These are phyloP conservation scores for Esox masquinongy DNA, from an alignment of 2,797 vertebrate genomes.

Conservation along the genomic window DNA sequence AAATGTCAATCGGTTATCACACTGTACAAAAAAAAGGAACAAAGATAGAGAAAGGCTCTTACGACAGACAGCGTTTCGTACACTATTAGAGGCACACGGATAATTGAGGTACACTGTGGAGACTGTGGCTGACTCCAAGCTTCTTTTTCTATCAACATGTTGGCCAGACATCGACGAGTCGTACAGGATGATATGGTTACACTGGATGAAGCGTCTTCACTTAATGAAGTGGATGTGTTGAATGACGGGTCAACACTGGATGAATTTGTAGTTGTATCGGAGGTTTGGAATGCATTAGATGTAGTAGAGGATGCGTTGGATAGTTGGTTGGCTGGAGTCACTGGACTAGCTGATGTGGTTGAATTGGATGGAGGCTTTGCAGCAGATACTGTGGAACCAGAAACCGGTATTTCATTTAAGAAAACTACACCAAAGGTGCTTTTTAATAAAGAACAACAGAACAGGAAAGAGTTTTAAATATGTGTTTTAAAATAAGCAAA, in stretches of 20 bases:
- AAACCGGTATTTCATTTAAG: background rate
- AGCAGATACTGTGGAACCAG: background rate
- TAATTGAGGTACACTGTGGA: constrained; percentile 40
- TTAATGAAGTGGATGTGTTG: background rate
- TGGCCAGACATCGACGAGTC: constrained; percentile 64
- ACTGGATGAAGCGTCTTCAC: background rate
- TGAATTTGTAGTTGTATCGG: background rate
- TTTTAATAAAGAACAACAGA: background rate
- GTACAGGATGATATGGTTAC: constrained; percentile 20
- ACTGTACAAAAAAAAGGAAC: background rate
- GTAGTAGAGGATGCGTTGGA: background rate
- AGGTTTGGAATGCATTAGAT: background rate
- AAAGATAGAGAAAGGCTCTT: constrained; percentile 41
- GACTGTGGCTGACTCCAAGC: constrained; percentile 61
- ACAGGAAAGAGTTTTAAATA: background rate
- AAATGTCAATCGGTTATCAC: background rate
- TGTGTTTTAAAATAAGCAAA: too few species aligned
- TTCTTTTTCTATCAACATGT: constrained; percentile 42
- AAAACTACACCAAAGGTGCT: background rate
- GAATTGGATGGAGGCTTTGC: too few species aligned
- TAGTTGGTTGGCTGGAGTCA: background rate
- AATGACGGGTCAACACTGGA: background rate
- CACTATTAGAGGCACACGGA: constrained; percentile 54
- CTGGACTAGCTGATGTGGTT: too few species aligned
- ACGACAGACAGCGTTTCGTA: constrained; percentile 72